A percentile compares a stretch with the other conserved stretches of the same genome.
Conservation (phyloP, 2,888 invertebrate genomes). For the Druceiella hillmani region DNA sequence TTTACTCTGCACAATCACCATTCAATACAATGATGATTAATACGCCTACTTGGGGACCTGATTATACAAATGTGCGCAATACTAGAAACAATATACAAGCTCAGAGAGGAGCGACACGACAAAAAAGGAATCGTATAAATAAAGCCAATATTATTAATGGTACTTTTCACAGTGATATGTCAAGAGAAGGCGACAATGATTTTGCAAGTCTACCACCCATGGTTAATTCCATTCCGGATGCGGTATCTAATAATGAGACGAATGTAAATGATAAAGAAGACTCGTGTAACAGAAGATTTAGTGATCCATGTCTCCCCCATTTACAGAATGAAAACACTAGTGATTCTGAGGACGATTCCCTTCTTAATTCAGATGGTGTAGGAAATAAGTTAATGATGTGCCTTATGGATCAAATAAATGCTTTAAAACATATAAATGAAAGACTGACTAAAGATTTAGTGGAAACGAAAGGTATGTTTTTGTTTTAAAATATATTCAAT, state of each 20-base stretch:
- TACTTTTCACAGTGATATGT: constrained; percentile 33
- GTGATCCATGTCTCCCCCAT: constrained; percentile 60
- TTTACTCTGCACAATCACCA: constrained; percentile 39
- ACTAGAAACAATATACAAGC: constrained; percentile 36
- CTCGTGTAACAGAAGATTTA: constrained; percentile 54
- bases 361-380: constrained; percentile 46
- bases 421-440: constrained; percentile 66
- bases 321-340: constrained; percentile 46
- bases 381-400: constrained; percentile 57
- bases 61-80: constrained; percentile 32
- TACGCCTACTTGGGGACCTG: constrained; percentile 30
- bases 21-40: constrained; percentile 31
- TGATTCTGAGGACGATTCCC: constrained; percentile 51
- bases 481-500: not conserved
- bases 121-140: no score
- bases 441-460: constrained; percentile 70
- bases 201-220: constrained; percentile 68
- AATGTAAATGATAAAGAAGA: constrained; percentile 49
- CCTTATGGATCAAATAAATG: constrained; percentile 67
- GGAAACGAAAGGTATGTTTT: constrained; percentile 59
- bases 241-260: constrained; percentile 44
- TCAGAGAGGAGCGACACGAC: no score
- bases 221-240: constrained; percentile 51
- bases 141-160: constrained; percentile 20
- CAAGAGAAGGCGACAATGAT: constrained; percentile 41